A percentile compares a stretch with the other conserved stretches of the same genome.
Conservation (phyloP, 2,888 invertebrate genomes). For the Xestia c-nigrum region DNA sequence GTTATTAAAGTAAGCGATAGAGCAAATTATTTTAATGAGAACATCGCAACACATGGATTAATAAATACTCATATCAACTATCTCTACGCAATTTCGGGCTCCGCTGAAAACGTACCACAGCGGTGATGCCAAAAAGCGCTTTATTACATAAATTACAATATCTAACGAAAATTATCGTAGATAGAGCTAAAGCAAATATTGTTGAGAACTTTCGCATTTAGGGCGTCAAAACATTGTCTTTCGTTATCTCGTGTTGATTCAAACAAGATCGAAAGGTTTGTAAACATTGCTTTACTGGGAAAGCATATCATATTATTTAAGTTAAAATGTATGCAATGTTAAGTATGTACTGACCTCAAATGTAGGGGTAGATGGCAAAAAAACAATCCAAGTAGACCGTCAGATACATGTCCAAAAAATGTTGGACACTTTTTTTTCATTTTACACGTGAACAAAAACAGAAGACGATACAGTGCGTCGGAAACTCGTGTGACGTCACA, state of each 20-base stretch:
- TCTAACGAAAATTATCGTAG: constrained; percentile 51
- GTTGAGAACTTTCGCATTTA: constrained; percentile 53
- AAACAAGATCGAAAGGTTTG: constrained; percentile 40
- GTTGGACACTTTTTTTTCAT: too few species aligned
- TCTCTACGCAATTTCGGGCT: constrained; percentile 33
- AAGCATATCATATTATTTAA: background rate
- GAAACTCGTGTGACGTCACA: too few species aligned
- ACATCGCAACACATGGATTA: constrained; percentile 10
- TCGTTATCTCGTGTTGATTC: constrained; percentile 52
- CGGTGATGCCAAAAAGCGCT: constrained; percentile 37
- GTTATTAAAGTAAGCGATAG: constrained; percentile 18
- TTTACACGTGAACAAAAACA: too few species aligned
- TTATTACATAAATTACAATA: constrained; percentile 64
- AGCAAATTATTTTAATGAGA: constrained; percentile 45
- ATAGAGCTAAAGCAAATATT: constrained; percentile 59
- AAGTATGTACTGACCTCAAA: background rate
- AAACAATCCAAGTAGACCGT: too few species aligned
- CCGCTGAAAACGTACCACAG: constrained; percentile 31
- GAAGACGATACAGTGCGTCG: too few species aligned
- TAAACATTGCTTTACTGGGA: background rate
- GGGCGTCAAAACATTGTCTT: constrained; percentile 44
- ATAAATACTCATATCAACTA: constrained; percentile 29
- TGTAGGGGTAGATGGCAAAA: too few species aligned
- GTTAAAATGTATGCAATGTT: background rate
- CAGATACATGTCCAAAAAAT: too few species aligned